Base-by-base conservation (phyloP, 2,113 vertebrate genomes). In the Egretta garzetta region DNA sequence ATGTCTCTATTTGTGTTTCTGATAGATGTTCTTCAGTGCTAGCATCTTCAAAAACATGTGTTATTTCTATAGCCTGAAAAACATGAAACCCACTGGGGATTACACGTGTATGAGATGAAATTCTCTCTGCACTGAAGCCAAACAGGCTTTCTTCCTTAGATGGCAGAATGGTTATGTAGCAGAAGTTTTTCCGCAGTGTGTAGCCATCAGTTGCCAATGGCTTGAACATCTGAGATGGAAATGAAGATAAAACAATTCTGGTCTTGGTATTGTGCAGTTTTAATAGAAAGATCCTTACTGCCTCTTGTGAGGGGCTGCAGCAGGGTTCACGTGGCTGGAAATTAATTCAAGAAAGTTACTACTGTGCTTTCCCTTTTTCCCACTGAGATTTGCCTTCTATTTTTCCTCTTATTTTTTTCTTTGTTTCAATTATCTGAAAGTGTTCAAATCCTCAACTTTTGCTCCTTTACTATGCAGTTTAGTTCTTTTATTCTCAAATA, bases 11-110 rank as follows among this genome's bases (percentile, higher is more conserved):
- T 70, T 71, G 27, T 93, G 41, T 64, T 82, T 63, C 66, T 70
- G 58, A 73, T 73, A 56, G 33, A 49, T 93, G n/a, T 66, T 86
- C 68, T 79, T 68, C 66, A 86, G 43, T 82, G 64, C 26, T 66
- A 35, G 10, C 28, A 39, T 85, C 87, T 83, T 86, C 63, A 71
- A 75, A 86, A 83, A 23, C 27, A 7, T 23, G 6, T 52, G 12
- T 50, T 47, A 26, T 66, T 93, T 79, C 60, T 66, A 6, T 30
- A 37, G 27, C 33, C 45, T 80, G 83, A 62, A 72, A 82, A 87
- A 24, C n/a, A 37, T 7, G 14, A 89, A n/a, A n/a, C 17, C 20
- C 22, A 8, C 24, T 37, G 50, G 50, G 41, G 55, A 53, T 26
- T 75, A 47, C 58, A 63, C 0, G 0, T 77, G 32, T 27, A 35